Evolutionary conservation across 2,797 vertebrate species (phyloP).

Genomic region (Valencia hispanica): DNA sequence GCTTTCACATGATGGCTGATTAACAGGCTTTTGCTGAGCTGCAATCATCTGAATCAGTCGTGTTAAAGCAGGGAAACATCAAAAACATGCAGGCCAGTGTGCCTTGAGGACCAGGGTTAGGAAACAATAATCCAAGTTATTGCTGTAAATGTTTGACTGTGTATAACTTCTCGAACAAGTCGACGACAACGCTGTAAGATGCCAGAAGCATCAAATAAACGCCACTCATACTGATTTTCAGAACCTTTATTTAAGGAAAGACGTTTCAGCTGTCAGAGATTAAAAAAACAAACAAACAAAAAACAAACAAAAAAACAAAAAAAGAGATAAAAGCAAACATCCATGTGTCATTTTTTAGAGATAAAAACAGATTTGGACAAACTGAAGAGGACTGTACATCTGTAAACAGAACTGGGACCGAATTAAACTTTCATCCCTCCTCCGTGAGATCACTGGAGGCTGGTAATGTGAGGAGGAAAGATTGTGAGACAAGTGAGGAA

Average conservation of each 20-base stretch:
- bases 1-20: too few relatives aligned
- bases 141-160: too few relatives aligned
- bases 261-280: constrained; percentile 23
- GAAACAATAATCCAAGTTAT: too few relatives aligned
- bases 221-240: constrained; percentile 52
- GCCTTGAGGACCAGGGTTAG: too few relatives aligned
- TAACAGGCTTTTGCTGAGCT: too few relatives aligned
- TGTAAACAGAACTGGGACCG: constrained; percentile 57
- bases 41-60: too few relatives aligned
- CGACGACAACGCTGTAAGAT: too few relatives aligned
- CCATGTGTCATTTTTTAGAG: constrained; percentile 27
- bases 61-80: too few relatives aligned
- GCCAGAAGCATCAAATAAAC: constrained; percentile 18
- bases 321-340: too few relatives aligned
- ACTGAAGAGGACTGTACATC: constrained; percentile 69
- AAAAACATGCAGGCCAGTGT: too few relatives aligned
- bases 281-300: constrained; percentile 42
- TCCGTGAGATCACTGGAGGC: not conserved
- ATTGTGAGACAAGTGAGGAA: not conserved
- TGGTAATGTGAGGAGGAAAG: constrained; percentile 3
- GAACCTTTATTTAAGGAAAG: constrained; percentile 68
- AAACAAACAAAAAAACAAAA: constrained; percentile 1
- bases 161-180: too few relatives aligned
- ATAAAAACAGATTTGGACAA: constrained; percentile 29
- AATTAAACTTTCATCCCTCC: constrained; percentile 3